phyloP scores from a whole-genome alignment of 2,888 invertebrate species.

The Spilosoma lubricipeda region DNA sequence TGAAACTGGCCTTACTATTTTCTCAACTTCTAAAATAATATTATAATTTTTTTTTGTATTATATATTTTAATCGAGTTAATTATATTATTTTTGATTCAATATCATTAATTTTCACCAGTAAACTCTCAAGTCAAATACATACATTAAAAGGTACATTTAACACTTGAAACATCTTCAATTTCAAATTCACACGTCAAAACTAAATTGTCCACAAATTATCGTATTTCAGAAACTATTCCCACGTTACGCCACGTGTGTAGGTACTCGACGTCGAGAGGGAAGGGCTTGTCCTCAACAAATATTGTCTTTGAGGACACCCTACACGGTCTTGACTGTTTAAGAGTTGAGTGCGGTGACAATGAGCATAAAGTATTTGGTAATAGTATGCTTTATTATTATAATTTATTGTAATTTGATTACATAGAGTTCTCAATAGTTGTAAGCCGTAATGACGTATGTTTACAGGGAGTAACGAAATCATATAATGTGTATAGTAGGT shows the following conservation, averaged over 20 bases:
- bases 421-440: background rate
- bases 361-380: conserved; percentile 37
- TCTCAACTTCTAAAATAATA: too few species aligned
- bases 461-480: background rate
- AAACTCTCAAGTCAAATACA: background rate
- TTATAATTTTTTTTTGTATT: background rate
- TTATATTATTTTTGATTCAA: too few species aligned
- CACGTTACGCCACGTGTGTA: conserved; percentile 76
- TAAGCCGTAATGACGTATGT: background rate
- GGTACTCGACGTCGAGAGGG: conserved; percentile 60
- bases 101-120: background rate
- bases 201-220: conserved; percentile 73
- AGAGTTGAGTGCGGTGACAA: conserved; percentile 66
- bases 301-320: conserved; percentile 84
- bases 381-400: conserved; percentile 43
- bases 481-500: too few species aligned
- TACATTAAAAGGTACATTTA: background rate
- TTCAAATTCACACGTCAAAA: conserved; percentile 64
- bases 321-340: conserved; percentile 73
- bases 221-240: conserved; percentile 72
- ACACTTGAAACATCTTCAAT: conserved; percentile 35
- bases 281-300: conserved; percentile 79
- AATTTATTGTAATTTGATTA: conserved; percentile 44
- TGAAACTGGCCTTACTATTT: too few species aligned
- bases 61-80: background rate